Conservation (phyloP, 2,888 invertebrate species). For the Sturmia bella region DNA sequence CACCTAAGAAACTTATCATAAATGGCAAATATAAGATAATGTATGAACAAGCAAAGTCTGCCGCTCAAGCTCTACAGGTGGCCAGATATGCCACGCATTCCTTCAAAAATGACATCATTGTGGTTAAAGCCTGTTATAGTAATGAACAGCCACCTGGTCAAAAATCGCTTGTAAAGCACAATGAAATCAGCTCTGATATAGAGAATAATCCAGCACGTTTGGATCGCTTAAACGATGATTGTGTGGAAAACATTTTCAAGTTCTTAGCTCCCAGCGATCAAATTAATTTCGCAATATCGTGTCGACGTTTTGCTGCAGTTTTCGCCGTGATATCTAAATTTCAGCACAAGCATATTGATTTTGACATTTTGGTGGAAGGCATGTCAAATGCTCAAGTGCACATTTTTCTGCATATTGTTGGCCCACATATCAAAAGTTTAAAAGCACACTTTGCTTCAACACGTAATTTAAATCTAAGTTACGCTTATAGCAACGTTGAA, state of each 20-base stretch:
- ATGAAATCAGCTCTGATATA: too few relatives aligned
- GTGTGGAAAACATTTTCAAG: constrained; percentile 69
- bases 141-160: too few relatives aligned
- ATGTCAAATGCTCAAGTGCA: constrained; percentile 3
- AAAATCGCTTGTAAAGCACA: too few relatives aligned
- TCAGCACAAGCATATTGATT: constrained; percentile 47
- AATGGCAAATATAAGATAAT: too few relatives aligned
- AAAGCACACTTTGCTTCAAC: too few relatives aligned
- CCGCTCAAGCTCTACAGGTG: too few relatives aligned
- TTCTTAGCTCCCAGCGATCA: constrained; percentile 70
- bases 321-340: constrained; percentile 62
- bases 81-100: too few relatives aligned
- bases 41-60: too few relatives aligned
- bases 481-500: constrained; percentile 38
- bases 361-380: not conserved
- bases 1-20: not conserved
- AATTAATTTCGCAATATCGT: constrained; percentile 72
- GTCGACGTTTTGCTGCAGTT: constrained; percentile 71
- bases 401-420: constrained; percentile 15
- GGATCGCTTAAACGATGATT: constrained; percentile 72
- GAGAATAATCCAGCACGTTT: too few relatives aligned
- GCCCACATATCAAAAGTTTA: too few relatives aligned
- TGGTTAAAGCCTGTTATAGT: too few relatives aligned
- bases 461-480: not conserved
- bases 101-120: too few relatives aligned